These are phyloP conservation scores for Lindbergichthys nudifrons DNA, from an alignment of 2,797 vertebrate genomes.

Conservation along the genomic window DNA sequence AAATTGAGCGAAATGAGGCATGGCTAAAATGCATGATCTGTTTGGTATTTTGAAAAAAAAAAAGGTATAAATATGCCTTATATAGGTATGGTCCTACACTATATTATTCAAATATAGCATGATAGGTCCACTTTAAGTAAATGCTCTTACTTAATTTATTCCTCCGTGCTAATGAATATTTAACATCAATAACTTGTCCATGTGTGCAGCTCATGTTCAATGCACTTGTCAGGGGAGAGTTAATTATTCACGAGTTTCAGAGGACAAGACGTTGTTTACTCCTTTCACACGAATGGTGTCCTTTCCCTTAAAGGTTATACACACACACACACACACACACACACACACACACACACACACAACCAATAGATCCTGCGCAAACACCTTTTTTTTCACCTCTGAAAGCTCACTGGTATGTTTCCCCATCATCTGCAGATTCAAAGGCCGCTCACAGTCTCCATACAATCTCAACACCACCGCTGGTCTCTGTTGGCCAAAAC, in stretches of 20 bases:
- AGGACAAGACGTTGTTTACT: constrained; percentile 31
- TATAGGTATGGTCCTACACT: too few relatives aligned
- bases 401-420: constrained; percentile 39
- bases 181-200: neutral
- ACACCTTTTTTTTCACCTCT: constrained; percentile 28
- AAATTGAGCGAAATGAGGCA: too few relatives aligned
- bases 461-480: constrained; percentile 22
- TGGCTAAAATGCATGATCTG: too few relatives aligned
- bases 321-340: constrained; percentile 6
- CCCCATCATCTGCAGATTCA: constrained; percentile 57
- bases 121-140: too few relatives aligned
- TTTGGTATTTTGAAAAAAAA: too few relatives aligned
- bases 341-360: constrained; percentile 1
- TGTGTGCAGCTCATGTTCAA: constrained; percentile 17
- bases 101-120: too few relatives aligned
- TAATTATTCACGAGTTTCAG: constrained; percentile 39
- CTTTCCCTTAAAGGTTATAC: constrained; percentile 40
- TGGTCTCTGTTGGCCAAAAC: constrained; percentile 21
- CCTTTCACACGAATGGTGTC: constrained; percentile 20
- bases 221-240: constrained; percentile 9
- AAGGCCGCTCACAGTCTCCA: constrained; percentile 41
- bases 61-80: too few relatives aligned
- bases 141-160: neutral
- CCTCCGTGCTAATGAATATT: neutral
- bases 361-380: constrained; percentile 18